A percentile compares a stretch with the other conserved stretches of the same genome.
These are phyloP conservation scores for Chromobotia macracanthus DNA, from an alignment of 2,797 vertebrate species.

Conservation along the genomic window DNA sequence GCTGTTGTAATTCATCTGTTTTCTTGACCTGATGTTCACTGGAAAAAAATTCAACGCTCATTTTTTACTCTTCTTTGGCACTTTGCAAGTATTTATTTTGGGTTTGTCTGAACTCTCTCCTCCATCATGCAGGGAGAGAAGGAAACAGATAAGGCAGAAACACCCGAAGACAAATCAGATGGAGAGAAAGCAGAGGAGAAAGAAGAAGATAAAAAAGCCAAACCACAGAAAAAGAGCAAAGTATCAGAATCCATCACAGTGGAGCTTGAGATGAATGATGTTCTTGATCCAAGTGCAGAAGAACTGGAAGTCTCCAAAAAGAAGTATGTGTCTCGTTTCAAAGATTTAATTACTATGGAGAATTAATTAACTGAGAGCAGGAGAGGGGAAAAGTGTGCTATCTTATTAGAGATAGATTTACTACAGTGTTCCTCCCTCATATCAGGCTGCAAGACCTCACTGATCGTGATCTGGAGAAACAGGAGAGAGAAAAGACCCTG, in stretches of 20 bases:
- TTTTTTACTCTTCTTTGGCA: too few relatives aligned
- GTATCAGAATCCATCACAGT: slow-evolving; percentile 86
- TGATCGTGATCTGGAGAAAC: slow-evolving; percentile 88
- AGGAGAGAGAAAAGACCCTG: slow-evolving; percentile 90
- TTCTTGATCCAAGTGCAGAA: slow-evolving; percentile 79
- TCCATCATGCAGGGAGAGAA: slow-evolving; percentile 49
- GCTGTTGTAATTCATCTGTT: background rate
- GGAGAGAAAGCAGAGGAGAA: slow-evolving; percentile 66
- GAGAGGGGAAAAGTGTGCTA: too few relatives aligned
- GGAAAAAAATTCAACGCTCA: too few relatives aligned
- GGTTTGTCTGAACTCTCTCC: background rate
- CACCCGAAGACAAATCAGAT: slow-evolving; percentile 53
- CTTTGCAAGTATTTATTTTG: background rate
- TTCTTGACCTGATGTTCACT: too few relatives aligned
- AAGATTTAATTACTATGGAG: background rate
- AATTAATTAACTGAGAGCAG: background rate
- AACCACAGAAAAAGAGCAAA: slow-evolving; percentile 86
- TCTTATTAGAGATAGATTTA: too few relatives aligned
- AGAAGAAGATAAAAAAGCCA: slow-evolving; percentile 71
- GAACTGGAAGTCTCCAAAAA: slow-evolving; percentile 80
- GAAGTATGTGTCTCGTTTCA: slow-evolving; percentile 75
- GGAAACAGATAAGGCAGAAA: slow-evolving; percentile 63
- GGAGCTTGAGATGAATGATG: slow-evolving; percentile 83
- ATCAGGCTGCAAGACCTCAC: slow-evolving; percentile 90
- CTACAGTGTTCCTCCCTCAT: slow-evolving; percentile 1